phyloP scores from a whole-genome alignment of 1,140 invertebrate species.

The Dinothrombium tinctorium region DNA sequence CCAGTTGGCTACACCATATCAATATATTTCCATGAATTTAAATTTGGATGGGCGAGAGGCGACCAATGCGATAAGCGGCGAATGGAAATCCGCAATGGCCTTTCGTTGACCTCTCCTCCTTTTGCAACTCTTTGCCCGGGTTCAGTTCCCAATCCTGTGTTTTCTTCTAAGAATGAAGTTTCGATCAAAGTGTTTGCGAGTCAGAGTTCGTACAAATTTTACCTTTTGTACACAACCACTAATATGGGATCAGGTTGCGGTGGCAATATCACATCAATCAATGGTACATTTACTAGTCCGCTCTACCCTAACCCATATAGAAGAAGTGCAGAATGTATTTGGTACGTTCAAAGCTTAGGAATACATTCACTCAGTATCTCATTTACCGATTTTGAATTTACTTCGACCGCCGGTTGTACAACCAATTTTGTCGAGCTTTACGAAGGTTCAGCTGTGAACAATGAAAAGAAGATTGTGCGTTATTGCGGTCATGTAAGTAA shows the following conservation, averaged over 20 bases:
- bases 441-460: conserved; percentile 44
- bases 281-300: conserved; percentile 47
- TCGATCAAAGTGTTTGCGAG: conserved; percentile 25
- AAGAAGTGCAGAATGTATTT: conserved; percentile 33
- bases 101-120: conserved; percentile 15
- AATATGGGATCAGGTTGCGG: conserved; percentile 45
- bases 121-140: conserved; percentile 22
- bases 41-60: neutral
- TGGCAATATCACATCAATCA: conserved; percentile 39
- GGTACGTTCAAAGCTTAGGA: conserved; percentile 40
- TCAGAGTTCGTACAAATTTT: conserved; percentile 21
- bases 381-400: conserved; percentile 33
- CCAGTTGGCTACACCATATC: conserved; percentile 30
- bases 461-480: too few relatives aligned
- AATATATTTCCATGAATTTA: conserved; percentile 27
- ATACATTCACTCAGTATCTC: conserved; percentile 16
- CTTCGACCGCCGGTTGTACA: conserved; percentile 27
- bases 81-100: conserved; percentile 22
- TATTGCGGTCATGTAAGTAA: too few relatives aligned
- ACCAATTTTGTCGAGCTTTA: conserved; percentile 34
- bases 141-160: conserved; percentile 27
- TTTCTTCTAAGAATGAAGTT: conserved; percentile 33
- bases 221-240: conserved; percentile 37
- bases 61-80: conserved; percentile 3
- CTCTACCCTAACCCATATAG: conserved; percentile 41